phyloP scores from a whole-genome alignment of 1,140 invertebrate species.

The Cepaea nemoralis region DNA sequence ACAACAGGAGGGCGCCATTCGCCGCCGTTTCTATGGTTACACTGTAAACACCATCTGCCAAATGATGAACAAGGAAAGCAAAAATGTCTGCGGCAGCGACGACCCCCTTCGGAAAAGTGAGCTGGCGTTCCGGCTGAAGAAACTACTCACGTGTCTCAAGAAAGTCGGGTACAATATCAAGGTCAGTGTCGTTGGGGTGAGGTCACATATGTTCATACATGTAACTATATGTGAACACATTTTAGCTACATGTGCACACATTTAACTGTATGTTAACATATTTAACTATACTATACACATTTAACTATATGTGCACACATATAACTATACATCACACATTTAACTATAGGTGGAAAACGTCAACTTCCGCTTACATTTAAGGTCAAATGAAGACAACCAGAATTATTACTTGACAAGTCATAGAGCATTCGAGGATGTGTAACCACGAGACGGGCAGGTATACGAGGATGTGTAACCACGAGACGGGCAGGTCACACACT shows the following conservation, averaged over 20 bases:
- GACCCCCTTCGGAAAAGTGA: conserved; percentile 43
- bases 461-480: too few species aligned
- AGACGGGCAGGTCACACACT: too few species aligned
- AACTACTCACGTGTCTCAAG: conserved; percentile 42
- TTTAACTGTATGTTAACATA: background rate
- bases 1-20: background rate
- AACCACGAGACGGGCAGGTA: too few species aligned
- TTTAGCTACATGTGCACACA: background rate
- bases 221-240: background rate
- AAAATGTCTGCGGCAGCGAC: conserved; percentile 20
- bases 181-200: background rate
- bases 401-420: too few species aligned
- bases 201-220: background rate
- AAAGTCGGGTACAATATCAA: conserved; percentile 50
- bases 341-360: too few species aligned
- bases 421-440: too few species aligned
- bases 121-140: conserved; percentile 46
- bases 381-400: too few species aligned
- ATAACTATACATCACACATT: too few species aligned
- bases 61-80: conserved; percentile 55
- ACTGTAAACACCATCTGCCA: conserved; percentile 52
- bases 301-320: too few species aligned
- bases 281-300: background rate
- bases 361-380: too few species aligned
- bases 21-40: conserved; percentile 58